Base-by-base conservation (phyloP, 1,140 invertebrate species). In the Brachionus asplanchnoidis region DNA sequence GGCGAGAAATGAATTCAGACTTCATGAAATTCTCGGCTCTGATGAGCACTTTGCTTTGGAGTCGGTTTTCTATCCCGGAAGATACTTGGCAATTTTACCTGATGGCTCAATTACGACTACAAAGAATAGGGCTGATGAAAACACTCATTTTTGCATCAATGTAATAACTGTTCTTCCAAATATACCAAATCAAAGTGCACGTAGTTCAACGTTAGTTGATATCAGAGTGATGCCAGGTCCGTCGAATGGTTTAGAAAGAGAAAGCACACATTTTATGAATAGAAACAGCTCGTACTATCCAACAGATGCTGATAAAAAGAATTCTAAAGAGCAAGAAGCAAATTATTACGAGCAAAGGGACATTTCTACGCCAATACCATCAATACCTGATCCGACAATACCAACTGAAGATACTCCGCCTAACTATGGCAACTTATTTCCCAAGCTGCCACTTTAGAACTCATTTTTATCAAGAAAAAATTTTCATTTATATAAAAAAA, bases 41-140 rank as follows among this genome's bases (percentile, higher is more conserved):
- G 79, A 82, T 46, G 79, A 82, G 20, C 53, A 65, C 26, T 82
- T 82, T 65, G 50, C 79, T 17, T 26, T 82, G 11, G 79, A 82
- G n/a, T 82, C 79, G 2, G 79, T 82, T 2, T 82, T 65, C 26
- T 82, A 23, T 56, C 79, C 79, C 12, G 79, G 79, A 28, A 60
- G 53, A 46, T 82, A 82, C 44, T 68, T 82, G 53, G 50, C 79
- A 28, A 40, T 82, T 65, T 26, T 82, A 12, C 79, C 79, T 1
- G 79, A 82, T 68, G 79, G 79, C 17, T 82, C 79, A 26, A 82
- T 82, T 6, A 82, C 79, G 23, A 42, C 40, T 0, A 42, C 26
- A 8, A 82, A 68, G 28, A 46, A 82, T 46, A 82, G 32, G 53
- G 20, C 79, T 23, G 53, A 82, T 65, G 23, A 42, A 68, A 65